Evolutionary conservation across 2,113 vertebrate genomes (phyloP), one percentile per base, ranked within the genome.

Genomic region (Burhinus bistriatus): DNA sequence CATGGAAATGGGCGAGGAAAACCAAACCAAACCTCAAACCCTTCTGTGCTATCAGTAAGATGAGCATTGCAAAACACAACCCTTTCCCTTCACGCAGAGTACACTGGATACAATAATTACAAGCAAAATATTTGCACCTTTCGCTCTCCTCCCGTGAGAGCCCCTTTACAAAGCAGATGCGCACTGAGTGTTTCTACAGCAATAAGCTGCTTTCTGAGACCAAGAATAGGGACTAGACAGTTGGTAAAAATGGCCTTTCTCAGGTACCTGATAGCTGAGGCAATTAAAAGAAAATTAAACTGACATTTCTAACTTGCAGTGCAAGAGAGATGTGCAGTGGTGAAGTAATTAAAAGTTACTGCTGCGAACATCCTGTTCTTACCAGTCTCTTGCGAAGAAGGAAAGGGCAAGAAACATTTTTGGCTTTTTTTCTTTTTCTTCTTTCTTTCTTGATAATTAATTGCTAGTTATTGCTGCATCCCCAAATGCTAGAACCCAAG

Each of bases 261-360:
- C 49, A 55, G 59, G 38, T 89, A 77, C 62, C 45, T 73, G 76
- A 40, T 47, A 80, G 75, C 62, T 66, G 75, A 83, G 40, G 68
- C 92, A 94, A 96, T 93, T 95, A 92, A 73, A 90, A 94, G 55
- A 91, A 61, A 93, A 87, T 95, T 87, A 95, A 94, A 59, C 61
- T 80, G 84, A 69, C 75, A 77, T 95, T 95, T 95, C 40, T 80
- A 90, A 86, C 82, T 85, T 58, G 49, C 44, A 69, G 23, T 5
- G 0, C 52, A 72, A 82, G 58, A 89, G n/a, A 57, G 20, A 64
- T 81, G 51, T 86, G 79, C 78, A 90, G 71, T 36, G 2, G 9
- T 81, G 71, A 96, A 91, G 81, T 86, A 94, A 94, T 94, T 78
- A 73, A 58, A 72, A 92, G 55, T 36, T 83, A 78, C n/a, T 86